Evolutionary conservation across 1,140 invertebrate genomes (phyloP).

Genomic region (Cardiocondyla obscurior): DNA sequence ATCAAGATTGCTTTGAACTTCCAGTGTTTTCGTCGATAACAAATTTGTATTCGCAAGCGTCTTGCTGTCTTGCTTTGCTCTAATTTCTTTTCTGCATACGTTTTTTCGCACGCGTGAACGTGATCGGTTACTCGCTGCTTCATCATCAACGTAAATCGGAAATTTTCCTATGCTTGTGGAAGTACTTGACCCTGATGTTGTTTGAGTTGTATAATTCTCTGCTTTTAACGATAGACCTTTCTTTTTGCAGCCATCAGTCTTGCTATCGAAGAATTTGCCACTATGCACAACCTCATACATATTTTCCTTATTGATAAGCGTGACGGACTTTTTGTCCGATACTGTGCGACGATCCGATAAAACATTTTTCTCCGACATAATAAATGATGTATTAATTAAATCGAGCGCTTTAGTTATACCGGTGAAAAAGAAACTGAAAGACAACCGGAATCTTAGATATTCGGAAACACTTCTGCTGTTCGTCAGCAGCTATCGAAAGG

Average conservation of each 20-base stretch:
- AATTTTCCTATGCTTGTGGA: not conserved
- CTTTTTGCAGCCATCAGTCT: not conserved
- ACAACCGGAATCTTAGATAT: too few species aligned
- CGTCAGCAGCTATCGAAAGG: too few species aligned
- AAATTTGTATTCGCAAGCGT: not conserved
- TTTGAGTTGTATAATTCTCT: not conserved
- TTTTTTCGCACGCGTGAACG: not conserved
- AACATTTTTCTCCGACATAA: not conserved
- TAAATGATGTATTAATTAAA: too few species aligned
- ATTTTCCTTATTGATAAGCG: not conserved
- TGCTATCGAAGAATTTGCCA: not conserved
- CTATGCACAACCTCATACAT: not conserved
- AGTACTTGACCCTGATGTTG: not conserved
- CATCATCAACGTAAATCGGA: conserved; percentile 37
- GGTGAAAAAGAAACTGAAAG: too few species aligned
- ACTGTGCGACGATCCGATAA: not conserved
- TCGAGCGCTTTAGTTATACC: too few species aligned
- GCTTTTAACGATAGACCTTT: not conserved
- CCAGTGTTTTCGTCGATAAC: not conserved
- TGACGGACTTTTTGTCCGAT: not conserved
- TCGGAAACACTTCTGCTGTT: too few species aligned
- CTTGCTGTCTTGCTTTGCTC: not conserved
- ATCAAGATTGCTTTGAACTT: not conserved
- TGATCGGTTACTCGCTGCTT: not conserved
- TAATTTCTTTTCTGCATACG: not conserved